A percentile compares a stretch with the other conserved stretches of the same genome.
These are phyloP conservation scores for Mastomys natalensis DNA, from an alignment of 2,113 vertebrate species.

Conservation along the genomic window DNA sequence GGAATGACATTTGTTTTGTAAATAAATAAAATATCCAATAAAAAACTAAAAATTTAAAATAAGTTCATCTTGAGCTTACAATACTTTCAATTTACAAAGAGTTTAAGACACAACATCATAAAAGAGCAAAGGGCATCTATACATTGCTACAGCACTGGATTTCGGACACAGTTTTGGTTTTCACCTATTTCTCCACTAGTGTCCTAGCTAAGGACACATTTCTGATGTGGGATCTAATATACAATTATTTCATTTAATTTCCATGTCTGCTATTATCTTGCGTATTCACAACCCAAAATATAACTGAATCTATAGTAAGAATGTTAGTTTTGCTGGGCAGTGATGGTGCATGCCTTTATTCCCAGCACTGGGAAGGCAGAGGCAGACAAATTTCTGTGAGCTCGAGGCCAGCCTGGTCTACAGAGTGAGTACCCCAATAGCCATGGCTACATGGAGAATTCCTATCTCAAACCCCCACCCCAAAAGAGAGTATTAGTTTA, in stretches of 20 bases:
- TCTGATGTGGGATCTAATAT: slow-evolving; percentile 35
- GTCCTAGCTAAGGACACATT: background rate
- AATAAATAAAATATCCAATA: too few relatives aligned
- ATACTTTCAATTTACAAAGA: background rate
- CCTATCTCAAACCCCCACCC: background rate
- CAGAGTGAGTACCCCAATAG: background rate
- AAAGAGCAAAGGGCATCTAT: background rate
- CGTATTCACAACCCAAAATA: background rate
- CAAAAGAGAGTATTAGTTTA: background rate
- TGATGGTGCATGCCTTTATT: background rate
- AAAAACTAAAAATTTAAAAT: background rate
- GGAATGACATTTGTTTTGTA: too few relatives aligned
- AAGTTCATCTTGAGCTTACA: background rate
- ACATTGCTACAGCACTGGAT: background rate
- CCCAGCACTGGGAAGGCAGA: background rate
- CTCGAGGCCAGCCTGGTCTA: background rate
- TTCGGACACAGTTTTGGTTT: slow-evolving; percentile 5
- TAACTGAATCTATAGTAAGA: background rate
- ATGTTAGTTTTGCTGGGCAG: background rate
- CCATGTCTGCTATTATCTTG: background rate
- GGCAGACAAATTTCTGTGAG: background rate
- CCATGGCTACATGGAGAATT: background rate
- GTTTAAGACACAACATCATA: background rate
- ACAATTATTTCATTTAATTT: background rate
- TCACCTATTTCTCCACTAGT: slow-evolving; percentile 20